phyloP scores from a whole-genome alignment of 2,797 vertebrate genomes.

The Danio aesculapii region DNA sequence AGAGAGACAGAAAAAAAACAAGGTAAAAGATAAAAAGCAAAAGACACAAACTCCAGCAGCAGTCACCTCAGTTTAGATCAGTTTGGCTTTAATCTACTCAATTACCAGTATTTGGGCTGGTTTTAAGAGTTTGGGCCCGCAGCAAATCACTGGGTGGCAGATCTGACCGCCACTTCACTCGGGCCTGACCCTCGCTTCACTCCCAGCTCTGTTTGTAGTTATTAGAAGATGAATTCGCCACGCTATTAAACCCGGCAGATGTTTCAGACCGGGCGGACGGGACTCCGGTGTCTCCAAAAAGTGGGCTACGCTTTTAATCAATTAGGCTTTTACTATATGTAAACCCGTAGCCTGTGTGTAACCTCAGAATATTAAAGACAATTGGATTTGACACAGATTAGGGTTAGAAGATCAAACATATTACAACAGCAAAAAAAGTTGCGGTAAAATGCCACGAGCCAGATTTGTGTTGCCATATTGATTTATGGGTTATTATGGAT shows the following conservation, averaged over 20 bases:
- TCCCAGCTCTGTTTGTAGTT: constrained; percentile 39
- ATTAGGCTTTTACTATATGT: constrained; percentile 20
- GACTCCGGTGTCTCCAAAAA: constrained; percentile 49
- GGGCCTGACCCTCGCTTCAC: constrained; percentile 62
- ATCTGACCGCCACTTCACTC: constrained; percentile 64
- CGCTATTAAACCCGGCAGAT: constrained; percentile 55
- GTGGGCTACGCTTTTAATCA: constrained; percentile 45
- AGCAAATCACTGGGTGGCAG: constrained; percentile 68
- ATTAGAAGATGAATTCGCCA: constrained; percentile 53
- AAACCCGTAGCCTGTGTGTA: constrained; percentile 8
- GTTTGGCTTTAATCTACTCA: constrained; percentile 64
- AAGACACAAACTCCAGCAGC: constrained; percentile 49
- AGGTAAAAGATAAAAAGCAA: constrained; percentile 60
- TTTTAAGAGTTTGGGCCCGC: constrained; percentile 67
- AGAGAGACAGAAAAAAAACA: constrained; percentile 71
- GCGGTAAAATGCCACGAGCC: too few relatives aligned
- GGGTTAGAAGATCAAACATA: constrained; percentile 1
- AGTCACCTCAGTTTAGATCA: constrained; percentile 51
- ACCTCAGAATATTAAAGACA: constrained; percentile 24
- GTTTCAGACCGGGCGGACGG: constrained; percentile 46
- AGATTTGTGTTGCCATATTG: too few relatives aligned
- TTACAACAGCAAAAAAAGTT: background rate
- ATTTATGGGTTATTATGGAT: too few relatives aligned
- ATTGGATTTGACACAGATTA: constrained; percentile 40
- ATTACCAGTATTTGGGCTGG: constrained; percentile 61